Evolutionary conservation across 2,797 vertebrate species (phyloP), one percentile per base, ranked within the genome.

Genomic region (Toxotes lorentzi): DNA sequence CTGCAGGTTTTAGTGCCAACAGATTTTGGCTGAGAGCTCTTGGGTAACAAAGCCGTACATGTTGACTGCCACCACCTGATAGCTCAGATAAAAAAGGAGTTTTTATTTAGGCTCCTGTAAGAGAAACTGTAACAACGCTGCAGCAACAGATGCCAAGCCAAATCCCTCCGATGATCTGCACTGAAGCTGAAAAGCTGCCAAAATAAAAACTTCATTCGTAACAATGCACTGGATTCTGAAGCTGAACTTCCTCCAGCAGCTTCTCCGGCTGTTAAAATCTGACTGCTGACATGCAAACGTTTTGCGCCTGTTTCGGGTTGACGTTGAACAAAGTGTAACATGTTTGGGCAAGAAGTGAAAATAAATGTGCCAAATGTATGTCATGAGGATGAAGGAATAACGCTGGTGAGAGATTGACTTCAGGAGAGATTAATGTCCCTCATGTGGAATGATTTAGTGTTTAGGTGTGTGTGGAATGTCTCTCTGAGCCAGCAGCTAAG

Each of bases 71-170:
- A 57, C 60, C 27, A 0, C 24, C 63, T 45, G 54, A 80, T 45
- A 68, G 41, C 50, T 27, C 7, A 23, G 19, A 70, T 57, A 53
- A 83, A n/a, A n/a, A n/a, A n/a, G 64, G 23, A 4, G 19, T 27
- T 83, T 65, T 74, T 72, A 64, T 70, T 70, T 57, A 24, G 61
- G 13, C 35, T 80, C 51, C 61, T 14, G 7, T 2, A 21, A 51
- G 47, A 68, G 40, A 64, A 77, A 71, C 10, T 54, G 45, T 30
- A 70, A 69, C 21, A 82, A 72, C 57, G 38, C 19, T 19, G 48
- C 8, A 1, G 43, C 60, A 35, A 23, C 57, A 79, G 69, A 53
- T 0, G 12, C 34, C 72, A 6, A 32, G 54, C 35, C 24, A 9
- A 78, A 57, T n/a, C 69, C 17, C 67, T 10, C 50, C n/a, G 54